Conservation (phyloP, 2,888 invertebrate species). For the Spodoptera picta region DNA sequence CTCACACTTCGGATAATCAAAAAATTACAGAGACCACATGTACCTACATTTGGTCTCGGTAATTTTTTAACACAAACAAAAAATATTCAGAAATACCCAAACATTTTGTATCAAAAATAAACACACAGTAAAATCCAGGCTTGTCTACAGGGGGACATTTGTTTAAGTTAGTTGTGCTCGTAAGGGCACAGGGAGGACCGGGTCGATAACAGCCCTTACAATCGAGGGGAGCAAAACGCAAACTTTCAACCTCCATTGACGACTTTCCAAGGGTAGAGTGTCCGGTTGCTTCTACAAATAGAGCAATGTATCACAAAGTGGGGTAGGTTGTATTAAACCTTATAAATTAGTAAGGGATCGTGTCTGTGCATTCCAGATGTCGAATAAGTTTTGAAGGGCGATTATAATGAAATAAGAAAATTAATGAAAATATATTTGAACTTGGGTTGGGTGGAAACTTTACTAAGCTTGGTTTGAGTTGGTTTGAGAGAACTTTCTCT, state of each 20-base stretch:
- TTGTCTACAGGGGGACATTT: constrained; percentile 45
- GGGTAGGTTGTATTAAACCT: constrained; percentile 26
- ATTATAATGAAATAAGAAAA: constrained; percentile 46
- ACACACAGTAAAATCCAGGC: constrained; percentile 46
- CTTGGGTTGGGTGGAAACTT: constrained; percentile 8
- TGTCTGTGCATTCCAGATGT: constrained; percentile 49
- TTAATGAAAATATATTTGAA: constrained; percentile 19
- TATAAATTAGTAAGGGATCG: constrained; percentile 52
- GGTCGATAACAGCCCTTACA: constrained; percentile 58
- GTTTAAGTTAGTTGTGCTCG: constrained; percentile 53
- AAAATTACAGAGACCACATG: constrained; percentile 4
- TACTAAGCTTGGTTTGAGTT: neutral
- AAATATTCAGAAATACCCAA: constrained; percentile 22
- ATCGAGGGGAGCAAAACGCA: constrained; percentile 29
- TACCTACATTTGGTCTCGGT: no score
- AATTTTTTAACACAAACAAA: constrained; percentile 20
- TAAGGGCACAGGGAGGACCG: constrained; percentile 31
- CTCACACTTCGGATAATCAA: no score
- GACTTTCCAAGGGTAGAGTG: constrained; percentile 27
- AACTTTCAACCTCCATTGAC: constrained; percentile 44
- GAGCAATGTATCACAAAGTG: constrained; percentile 38
- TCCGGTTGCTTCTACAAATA: constrained; percentile 4
- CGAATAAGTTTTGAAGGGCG: constrained; percentile 41
- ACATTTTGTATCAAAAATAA: constrained; percentile 45
- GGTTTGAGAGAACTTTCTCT: neutral